Conservation (phyloP, 2,888 invertebrate species). For the Orthonevra nobilis region DNA sequence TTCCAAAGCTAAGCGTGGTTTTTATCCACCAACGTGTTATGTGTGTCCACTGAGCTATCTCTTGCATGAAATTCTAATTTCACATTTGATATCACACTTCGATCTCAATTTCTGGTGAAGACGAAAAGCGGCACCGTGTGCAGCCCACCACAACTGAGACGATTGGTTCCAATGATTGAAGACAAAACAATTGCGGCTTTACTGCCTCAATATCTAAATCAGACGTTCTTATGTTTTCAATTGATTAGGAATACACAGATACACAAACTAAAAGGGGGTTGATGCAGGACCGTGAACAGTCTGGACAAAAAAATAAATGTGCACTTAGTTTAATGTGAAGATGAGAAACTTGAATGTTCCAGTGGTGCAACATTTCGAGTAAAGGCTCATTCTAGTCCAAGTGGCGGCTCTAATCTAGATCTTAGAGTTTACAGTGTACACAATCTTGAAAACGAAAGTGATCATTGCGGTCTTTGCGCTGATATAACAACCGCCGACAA, state of each 20-base stretch:
- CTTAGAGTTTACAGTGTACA: no score
- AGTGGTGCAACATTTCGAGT: no score
- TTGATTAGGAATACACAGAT: conserved; percentile 33
- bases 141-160: conserved; percentile 56
- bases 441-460: no score
- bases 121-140: conserved; percentile 43
- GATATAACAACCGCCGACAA: no score
- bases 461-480: no score
- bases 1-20: no score
- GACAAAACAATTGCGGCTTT: conserved; percentile 65
- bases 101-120: conserved; percentile 40
- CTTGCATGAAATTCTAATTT: conserved; percentile 64
- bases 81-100: conserved; percentile 67
- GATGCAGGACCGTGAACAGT: conserved; percentile 16
- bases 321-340: no score
- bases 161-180: conserved; percentile 53
- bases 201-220: conserved; percentile 54
- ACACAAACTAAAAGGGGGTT: conserved; percentile 38
- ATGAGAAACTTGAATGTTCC: no score
- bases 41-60: no score
- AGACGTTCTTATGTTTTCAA: conserved; percentile 53
- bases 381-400: no score
- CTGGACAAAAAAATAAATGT: conserved; percentile 5
- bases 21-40: conserved; percentile 40
- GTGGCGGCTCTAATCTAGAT: no score